These are phyloP conservation scores for Noctilio leporinus DNA, from an alignment of 2,113 vertebrate genomes.

Conservation along the genomic window DNA sequence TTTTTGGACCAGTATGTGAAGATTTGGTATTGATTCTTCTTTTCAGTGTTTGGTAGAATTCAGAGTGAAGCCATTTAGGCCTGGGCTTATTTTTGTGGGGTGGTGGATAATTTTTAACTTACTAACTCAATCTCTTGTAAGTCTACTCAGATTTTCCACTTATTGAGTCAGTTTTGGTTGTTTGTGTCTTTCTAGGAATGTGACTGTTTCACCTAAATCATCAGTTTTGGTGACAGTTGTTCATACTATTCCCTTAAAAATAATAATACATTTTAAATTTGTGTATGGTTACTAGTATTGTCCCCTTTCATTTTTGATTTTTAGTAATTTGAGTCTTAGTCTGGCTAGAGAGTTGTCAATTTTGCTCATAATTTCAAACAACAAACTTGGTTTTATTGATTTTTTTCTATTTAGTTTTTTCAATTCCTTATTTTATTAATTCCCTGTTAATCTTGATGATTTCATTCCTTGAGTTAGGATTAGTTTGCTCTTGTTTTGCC, in stretches of 20 bases:
- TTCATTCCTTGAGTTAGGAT: background rate
- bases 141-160: background rate
- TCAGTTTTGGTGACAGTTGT: background rate
- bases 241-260: background rate
- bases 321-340: background rate
- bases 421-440: background rate
- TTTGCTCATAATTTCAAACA: background rate
- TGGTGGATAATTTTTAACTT: background rate
- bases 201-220: background rate
- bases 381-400: background rate
- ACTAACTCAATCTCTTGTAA: background rate
- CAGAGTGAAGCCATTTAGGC: background rate
- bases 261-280: background rate
- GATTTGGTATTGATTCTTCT: background rate
- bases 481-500: background rate
- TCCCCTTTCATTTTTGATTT: background rate
- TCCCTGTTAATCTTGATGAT: background rate
- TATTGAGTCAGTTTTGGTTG: background rate
- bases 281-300: background rate
- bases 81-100: background rate
- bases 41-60: too few species aligned
- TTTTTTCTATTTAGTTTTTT: background rate
- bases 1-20: background rate
- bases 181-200: background rate
- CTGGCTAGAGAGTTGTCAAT: background rate